phyloP scores from a whole-genome alignment of 1,140 invertebrate species.

The Hesperophylax magnus region DNA sequence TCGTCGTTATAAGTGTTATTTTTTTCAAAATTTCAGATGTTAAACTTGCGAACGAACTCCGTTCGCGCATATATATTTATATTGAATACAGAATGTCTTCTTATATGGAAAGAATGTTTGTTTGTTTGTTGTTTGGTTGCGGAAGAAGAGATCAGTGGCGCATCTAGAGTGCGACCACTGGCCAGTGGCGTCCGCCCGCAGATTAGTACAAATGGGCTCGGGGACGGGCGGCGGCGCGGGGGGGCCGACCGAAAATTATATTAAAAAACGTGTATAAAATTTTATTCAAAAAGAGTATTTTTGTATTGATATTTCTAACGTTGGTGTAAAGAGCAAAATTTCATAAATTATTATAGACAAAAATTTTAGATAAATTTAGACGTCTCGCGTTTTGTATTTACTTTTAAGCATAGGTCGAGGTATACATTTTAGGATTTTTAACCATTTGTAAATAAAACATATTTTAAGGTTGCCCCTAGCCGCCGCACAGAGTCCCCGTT shows the following conservation, averaged over 20 bases:
- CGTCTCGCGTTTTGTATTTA: conserved; percentile 72
- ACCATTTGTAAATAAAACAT: conserved; percentile 72
- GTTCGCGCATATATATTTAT: conserved; percentile 57
- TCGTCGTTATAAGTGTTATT: conserved; percentile 59
- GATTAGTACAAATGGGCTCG: conserved; percentile 68
- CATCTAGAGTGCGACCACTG: conserved; percentile 8
- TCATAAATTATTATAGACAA: conserved; percentile 68
- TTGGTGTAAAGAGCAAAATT: conserved; percentile 73
- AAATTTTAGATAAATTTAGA: conserved; percentile 71
- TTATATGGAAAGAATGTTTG: conserved; percentile 41
- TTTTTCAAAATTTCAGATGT: conserved; percentile 59
- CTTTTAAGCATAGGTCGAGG: conserved; percentile 65
- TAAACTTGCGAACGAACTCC: conserved; percentile 50
- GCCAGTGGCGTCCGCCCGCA: conserved; percentile 48
- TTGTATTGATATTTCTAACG: conserved; percentile 73
- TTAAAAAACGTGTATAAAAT: conserved; percentile 68
- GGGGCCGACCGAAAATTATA: conserved; percentile 52
- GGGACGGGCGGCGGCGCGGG: conserved; percentile 43
- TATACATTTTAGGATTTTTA: conserved; percentile 62
- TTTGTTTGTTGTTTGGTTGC: too few species aligned
- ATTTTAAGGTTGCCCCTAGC: conserved; percentile 59
- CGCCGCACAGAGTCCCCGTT: conserved; percentile 61
- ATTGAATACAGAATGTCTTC: conserved; percentile 46
- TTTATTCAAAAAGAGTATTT: conserved; percentile 73
- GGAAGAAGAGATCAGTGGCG: too few species aligned